phyloP scores from a whole-genome alignment of 2,797 vertebrate species.

The Galago senegalensis region DNA sequence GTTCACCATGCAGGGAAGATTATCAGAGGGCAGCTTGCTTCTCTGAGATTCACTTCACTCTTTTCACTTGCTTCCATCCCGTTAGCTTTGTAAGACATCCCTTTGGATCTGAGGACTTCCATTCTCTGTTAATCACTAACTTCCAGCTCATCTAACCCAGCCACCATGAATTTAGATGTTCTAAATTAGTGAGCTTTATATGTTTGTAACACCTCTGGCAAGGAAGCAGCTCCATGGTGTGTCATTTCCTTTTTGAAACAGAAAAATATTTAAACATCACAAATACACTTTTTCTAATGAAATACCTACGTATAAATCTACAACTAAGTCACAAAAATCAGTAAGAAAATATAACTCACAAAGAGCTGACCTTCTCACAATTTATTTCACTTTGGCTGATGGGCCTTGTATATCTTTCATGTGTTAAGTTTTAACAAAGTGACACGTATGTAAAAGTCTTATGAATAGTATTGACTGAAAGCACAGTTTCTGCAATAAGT shows the following conservation, averaged over 20 bases:
- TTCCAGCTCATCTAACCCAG: background rate
- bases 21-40: background rate
- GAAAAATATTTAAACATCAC: background rate
- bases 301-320: background rate
- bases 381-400: background rate
- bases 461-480: conserved; percentile 17
- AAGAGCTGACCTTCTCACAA: background rate
- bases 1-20: background rate
- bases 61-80: background rate
- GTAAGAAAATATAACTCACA: background rate
- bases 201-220: background rate
- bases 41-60: background rate
- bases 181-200: background rate
- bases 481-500: background rate
- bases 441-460: background rate
- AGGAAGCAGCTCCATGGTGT: background rate
- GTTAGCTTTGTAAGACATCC: background rate
- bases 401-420: background rate
- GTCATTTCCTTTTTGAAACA: conserved; percentile 41
- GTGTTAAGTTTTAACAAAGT: conserved; percentile 18
- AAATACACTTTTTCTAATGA: background rate
- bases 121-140: background rate
- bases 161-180: background rate
- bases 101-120: background rate
- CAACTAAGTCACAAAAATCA: background rate